These are phyloP conservation scores for Rotaria macrura DNA, from an alignment of 2,888 invertebrate genomes.

Conservation along the genomic window DNA sequence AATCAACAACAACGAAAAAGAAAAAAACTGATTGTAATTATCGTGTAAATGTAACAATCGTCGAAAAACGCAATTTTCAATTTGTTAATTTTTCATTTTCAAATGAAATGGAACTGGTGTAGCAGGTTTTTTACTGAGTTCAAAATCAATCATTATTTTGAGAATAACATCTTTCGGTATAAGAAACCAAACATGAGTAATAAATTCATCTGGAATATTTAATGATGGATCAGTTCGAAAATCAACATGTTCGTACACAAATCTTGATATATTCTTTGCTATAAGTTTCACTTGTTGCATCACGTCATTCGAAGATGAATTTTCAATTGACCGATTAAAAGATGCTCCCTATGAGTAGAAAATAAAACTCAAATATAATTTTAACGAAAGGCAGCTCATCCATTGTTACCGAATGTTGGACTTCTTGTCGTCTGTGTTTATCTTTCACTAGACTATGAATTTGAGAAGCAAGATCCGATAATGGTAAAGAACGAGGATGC, in stretches of 20 bases:
- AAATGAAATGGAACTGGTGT: no score
- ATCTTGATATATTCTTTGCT: background rate
- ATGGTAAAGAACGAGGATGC: background rate
- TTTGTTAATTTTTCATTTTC: no score
- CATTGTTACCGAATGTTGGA: background rate
- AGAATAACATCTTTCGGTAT: background rate
- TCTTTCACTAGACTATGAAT: background rate
- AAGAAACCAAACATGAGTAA: background rate
- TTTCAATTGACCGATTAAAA: background rate
- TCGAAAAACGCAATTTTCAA: no score
- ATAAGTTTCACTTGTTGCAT: background rate
- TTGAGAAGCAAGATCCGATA: accelerated
- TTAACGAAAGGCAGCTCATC: no score
- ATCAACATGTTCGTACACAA: background rate
- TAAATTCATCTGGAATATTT: background rate
- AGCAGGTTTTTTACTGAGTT: no score
- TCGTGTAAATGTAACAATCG: no score
- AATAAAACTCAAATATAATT: no score
- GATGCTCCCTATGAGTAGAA: no score
- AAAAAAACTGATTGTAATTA: no score
- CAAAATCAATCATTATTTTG: background rate
- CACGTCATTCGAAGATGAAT: background rate
- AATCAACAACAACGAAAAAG: no score
- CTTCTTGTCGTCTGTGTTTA: background rate
- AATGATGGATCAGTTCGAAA: background rate